Conservation (phyloP, 2,113 vertebrate species). For the Sebastes schlegelii region DNA sequence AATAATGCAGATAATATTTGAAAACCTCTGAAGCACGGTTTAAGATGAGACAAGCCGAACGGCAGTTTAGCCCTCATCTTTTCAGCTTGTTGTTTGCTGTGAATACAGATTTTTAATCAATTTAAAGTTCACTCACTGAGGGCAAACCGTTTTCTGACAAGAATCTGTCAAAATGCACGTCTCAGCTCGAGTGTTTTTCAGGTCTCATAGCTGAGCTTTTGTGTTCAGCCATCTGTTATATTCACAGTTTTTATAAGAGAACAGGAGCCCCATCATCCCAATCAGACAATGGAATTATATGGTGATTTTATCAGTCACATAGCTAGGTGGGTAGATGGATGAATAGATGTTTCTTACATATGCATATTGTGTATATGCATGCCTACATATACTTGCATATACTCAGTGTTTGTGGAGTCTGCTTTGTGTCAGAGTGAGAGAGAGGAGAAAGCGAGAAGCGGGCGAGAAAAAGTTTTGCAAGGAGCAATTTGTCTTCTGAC, state of each 20-base stretch:
- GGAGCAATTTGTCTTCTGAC: slow-evolving; percentile 56
- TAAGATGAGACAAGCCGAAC: neutral
- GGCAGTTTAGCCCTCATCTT: neutral
- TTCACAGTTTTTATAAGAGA: neutral
- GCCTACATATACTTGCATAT: neutral
- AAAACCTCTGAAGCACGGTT: neutral
- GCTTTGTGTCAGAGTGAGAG: slow-evolving; percentile 17
- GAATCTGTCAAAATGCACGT: neutral
- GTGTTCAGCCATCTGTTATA: neutral
- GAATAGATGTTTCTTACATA: neutral
- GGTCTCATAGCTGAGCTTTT: neutral
- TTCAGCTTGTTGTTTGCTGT: neutral
- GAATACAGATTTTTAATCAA: neutral
- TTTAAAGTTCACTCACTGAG: neutral
- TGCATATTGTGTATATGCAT: neutral
- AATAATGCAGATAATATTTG: neutral
- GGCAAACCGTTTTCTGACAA: neutral
- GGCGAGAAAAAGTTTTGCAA: slow-evolving; percentile 39
- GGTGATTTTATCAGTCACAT: neutral
- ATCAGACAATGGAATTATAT: neutral
- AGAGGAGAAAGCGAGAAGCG: slow-evolving; percentile 7
- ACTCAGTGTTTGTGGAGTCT: slow-evolving; percentile 7
- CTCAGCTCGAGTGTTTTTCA: neutral
- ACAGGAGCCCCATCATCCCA: neutral
- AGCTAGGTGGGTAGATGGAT: neutral